Conservation (phyloP, 2,797 vertebrate genomes). For the Lepus townsendii region DNA sequence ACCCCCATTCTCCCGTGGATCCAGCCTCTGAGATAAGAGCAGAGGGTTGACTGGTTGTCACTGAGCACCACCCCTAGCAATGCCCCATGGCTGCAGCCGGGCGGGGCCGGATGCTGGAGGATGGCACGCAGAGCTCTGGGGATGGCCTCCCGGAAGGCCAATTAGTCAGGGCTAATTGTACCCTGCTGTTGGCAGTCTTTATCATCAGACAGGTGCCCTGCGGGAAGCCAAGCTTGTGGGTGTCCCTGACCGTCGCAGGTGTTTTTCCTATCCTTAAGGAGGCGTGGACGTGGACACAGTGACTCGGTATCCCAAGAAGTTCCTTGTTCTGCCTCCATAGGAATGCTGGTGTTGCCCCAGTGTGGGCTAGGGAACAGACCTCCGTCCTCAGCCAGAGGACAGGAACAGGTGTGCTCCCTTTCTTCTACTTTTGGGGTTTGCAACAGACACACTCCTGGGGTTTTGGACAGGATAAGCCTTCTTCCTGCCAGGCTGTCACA, state of each 20-base stretch:
- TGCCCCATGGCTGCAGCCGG: not conserved
- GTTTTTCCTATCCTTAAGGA: not conserved
- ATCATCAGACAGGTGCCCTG: slow-evolving; percentile 54
- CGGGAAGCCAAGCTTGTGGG: slow-evolving; percentile 1
- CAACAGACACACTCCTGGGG: not conserved
- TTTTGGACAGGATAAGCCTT: not conserved
- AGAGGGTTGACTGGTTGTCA: not conserved
- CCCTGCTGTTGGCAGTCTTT: slow-evolving; percentile 1
- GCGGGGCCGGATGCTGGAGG: not conserved
- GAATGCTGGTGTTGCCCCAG: not conserved
- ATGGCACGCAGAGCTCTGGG: slow-evolving; percentile 4
- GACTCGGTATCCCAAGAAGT: not conserved
- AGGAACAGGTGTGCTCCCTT: not conserved
- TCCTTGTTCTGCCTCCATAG: not conserved
- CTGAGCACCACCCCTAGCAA: not conserved
- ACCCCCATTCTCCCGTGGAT: not conserved
- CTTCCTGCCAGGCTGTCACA: not conserved
- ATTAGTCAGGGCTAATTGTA: slow-evolving; percentile 62
- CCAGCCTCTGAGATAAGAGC: not conserved
- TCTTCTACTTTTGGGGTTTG: not conserved
- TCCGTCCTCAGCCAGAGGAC: not conserved
- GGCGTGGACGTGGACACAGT: not conserved
- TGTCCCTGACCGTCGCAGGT: not conserved
- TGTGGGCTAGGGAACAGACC: not conserved
- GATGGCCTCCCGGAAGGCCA: slow-evolving; percentile 33